A percentile compares a stretch with the other conserved stretches of the same genome.
Conservation (phyloP, 2,797 vertebrate species). For the Champsocephalus esox region DNA sequence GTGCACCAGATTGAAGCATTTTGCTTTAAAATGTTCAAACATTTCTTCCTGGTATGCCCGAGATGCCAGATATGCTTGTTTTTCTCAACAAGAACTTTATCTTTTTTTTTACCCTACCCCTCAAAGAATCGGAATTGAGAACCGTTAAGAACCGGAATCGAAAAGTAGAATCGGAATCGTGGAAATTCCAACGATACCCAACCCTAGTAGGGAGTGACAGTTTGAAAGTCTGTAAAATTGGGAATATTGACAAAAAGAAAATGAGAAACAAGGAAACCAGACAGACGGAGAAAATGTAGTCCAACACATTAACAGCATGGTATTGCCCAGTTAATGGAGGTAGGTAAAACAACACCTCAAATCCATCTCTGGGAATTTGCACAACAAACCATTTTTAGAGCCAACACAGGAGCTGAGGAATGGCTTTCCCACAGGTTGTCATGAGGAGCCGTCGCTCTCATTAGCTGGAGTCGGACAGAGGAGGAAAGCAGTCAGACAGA, state of each 20-base stretch:
- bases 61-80: too few relatives aligned
- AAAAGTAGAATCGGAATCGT: too few relatives aligned
- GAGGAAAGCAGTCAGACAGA: constrained; percentile 54
- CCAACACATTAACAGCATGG: constrained; percentile 46
- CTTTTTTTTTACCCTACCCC: too few relatives aligned
- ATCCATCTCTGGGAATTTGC: constrained; percentile 62
- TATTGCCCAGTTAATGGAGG: constrained; percentile 44
- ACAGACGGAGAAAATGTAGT: constrained; percentile 6
- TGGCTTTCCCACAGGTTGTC: constrained; percentile 65
- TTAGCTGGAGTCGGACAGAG: constrained; percentile 52
- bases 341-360: constrained; percentile 62
- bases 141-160: too few relatives aligned
- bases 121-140: too few relatives aligned
- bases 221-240: constrained; percentile 4
- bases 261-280: background rate
- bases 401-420: constrained; percentile 58
- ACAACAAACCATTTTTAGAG: constrained; percentile 52
- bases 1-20: too few relatives aligned
- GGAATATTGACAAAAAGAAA: background rate
- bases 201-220: background rate
- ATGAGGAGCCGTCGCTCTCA: constrained; percentile 58
- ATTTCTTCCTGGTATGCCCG: too few relatives aligned
- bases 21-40: too few relatives aligned
- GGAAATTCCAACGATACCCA: too few relatives aligned
- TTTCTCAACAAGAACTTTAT: too few relatives aligned